phyloP scores from a whole-genome alignment of 30 jellyfish, hydroid and myxozoan species.

The Mastigias papua region DNA sequence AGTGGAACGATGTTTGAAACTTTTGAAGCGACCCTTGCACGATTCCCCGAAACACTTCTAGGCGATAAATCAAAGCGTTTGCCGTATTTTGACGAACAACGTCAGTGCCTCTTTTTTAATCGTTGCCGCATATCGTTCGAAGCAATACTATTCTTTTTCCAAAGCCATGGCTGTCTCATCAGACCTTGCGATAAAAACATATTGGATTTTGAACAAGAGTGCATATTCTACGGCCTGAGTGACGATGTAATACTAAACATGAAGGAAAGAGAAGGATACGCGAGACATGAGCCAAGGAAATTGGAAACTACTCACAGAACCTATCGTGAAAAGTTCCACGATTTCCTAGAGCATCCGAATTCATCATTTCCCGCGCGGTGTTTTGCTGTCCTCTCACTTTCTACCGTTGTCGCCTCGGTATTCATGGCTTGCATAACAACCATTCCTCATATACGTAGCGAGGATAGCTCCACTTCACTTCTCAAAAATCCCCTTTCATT shows the following conservation, averaged over 20 bases:
- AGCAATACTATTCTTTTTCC: slow-evolving; percentile 89
- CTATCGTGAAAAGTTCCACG: slow-evolving; percentile 1
- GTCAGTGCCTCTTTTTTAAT: slow-evolving; percentile 54
- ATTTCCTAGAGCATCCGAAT: slow-evolving; percentile 80
- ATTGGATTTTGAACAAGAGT: slow-evolving; percentile 84
- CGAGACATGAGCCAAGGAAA: slow-evolving; percentile 50
- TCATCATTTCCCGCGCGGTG: slow-evolving; percentile 83
- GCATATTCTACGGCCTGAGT: slow-evolving; percentile 75
- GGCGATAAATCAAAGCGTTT: slow-evolving; percentile 79
- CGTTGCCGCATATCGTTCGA: slow-evolving; percentile 87
- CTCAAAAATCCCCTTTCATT: slow-evolving; percentile 37
- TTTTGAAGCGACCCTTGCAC: slow-evolving; percentile 67
- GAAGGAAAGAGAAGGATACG: slow-evolving; percentile 89
- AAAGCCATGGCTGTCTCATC: slow-evolving; percentile 83
- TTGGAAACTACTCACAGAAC: slow-evolving; percentile 7
- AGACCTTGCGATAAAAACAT: slow-evolving; percentile 77
- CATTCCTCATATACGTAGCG: slow-evolving; percentile 47
- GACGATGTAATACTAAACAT: slow-evolving; percentile 65
- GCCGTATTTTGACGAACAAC: slow-evolving; percentile 21
- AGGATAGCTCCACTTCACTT: not conserved
- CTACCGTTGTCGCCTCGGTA: slow-evolving; percentile 73
- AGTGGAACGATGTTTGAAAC: slow-evolving; percentile 91
- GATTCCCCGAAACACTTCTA: slow-evolving; percentile 89
- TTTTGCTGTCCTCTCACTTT: slow-evolving; percentile 72
- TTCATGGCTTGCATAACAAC: slow-evolving; percentile 84